These are phyloP conservation scores for Mixornis gularis DNA, from an alignment of 2,113 vertebrate species.

Conservation along the genomic window DNA sequence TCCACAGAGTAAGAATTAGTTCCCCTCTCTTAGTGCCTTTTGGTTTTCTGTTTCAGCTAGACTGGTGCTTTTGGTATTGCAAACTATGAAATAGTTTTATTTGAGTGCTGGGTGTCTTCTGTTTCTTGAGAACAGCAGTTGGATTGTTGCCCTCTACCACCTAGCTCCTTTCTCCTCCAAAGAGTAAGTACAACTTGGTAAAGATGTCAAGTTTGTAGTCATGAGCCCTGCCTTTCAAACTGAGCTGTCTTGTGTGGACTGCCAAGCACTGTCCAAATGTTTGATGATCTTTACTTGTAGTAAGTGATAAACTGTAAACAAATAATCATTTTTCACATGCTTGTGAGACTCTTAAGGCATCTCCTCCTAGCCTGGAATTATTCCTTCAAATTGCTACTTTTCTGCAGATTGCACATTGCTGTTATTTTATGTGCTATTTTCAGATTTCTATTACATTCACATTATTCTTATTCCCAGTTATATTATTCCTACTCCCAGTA, in stretches of 20 bases:
- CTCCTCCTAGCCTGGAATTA: neutral
- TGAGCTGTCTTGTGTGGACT: neutral
- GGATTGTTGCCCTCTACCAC: neutral
- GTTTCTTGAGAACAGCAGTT: neutral
- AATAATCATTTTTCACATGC: neutral
- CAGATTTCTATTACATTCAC: neutral
- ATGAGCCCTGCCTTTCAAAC: neutral
- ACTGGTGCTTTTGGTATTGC: neutral
- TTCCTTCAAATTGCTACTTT: neutral
- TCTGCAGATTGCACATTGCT: neutral
- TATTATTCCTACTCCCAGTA: neutral
- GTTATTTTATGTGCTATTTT: neutral
- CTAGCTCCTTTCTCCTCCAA: neutral
- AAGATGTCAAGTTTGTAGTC: neutral
- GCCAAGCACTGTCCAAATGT: neutral
- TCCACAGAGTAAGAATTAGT: neutral
- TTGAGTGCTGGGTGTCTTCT: neutral
- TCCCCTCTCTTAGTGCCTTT: neutral
- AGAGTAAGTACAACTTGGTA: neutral
- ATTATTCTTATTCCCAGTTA: neutral
- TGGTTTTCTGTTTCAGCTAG: neutral
- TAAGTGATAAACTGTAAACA: neutral
- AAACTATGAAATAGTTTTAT: neutral
- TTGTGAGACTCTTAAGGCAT: neutral
- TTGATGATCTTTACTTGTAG: neutral